Conservation (phyloP, 2,797 vertebrate species). For the Anguilla marmorata region DNA sequence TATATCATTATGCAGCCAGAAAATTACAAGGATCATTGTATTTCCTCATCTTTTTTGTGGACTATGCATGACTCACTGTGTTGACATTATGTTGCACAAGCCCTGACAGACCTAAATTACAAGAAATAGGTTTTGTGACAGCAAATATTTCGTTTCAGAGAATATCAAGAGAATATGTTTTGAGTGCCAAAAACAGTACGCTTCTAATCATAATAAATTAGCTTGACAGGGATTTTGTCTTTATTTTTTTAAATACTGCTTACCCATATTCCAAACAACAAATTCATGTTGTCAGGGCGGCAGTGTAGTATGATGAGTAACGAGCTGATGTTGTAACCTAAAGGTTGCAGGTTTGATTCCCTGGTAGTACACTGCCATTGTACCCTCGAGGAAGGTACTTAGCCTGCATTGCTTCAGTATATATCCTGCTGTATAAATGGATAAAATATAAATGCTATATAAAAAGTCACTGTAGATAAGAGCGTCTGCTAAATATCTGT, state of each 20-base stretch:
- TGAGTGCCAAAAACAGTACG: not conserved
- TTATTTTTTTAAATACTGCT: conserved; percentile 3
- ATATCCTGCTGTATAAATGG: too few species aligned
- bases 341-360: too few species aligned
- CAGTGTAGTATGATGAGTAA: too few species aligned
- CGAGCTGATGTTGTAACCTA: too few species aligned
- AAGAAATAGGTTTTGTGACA: not conserved
- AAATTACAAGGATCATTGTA: conserved; percentile 76
- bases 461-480: too few species aligned
- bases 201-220: not conserved
- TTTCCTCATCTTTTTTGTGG: conserved; percentile 63
- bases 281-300: not conserved
- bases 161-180: not conserved
- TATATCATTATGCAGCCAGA: conserved; percentile 63
- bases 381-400: too few species aligned
- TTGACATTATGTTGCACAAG: not conserved
- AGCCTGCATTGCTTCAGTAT: too few species aligned
- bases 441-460: too few species aligned
- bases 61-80: conserved; percentile 63
- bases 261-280: not conserved
- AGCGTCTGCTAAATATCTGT: too few species aligned
- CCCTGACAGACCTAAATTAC: not conserved
- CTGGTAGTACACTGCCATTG: too few species aligned
- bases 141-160: not conserved
- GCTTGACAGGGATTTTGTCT: not conserved